Evolutionary conservation across 2,888 invertebrate species (phyloP), one percentile per base, ranked within the genome.

Genomic region (Sclerodermus sp.): DNA sequence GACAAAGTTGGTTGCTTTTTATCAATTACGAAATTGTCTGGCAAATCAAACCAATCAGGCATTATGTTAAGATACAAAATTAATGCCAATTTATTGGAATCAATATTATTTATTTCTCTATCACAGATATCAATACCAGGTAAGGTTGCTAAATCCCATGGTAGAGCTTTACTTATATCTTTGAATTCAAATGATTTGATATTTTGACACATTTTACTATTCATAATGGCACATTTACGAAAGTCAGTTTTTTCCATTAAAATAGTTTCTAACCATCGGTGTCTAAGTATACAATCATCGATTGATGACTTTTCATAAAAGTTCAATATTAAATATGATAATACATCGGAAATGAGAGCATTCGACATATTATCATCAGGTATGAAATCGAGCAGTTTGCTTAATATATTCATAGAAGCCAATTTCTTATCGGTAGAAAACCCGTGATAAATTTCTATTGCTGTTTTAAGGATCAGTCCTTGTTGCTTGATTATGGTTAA

Each of bases 401-500:
- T 23, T 23, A 23, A 8, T 23, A 5, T 23, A 23, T 23, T 23
- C 8, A 23, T 8, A 23, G 23, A 16, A 41, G 18, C 6, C 30
- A 32, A 47, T 51, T 48, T 52, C 29, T 10, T 1, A 29, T 14
- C 18, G 62, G 45, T 17, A 47, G 32, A 18, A 56, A 6, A 56
- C 8, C 53, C 53, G 31, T 41, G 45, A 17, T 18, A 46, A 18
- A 39, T 49, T 34, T 47, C 49, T 16, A 47, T 42, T 5, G 44
- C 58, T 16, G 62, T 60, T 53, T 32, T 74, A 44, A 15, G 81
- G 68, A 81, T 66, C 44, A 79, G 80, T 2, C 80, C 79, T 45
- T 85, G 82, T 69, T 87, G 86, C 55, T 82, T 82, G 2, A 84
- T 76, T 23, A 82, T 69, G 67, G 83, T 83, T 23, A 82, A 68